Evolutionary conservation across 2,113 vertebrate genomes (phyloP), one percentile per base, ranked within the genome.

Genomic region (Setophaga petechia): DNA sequence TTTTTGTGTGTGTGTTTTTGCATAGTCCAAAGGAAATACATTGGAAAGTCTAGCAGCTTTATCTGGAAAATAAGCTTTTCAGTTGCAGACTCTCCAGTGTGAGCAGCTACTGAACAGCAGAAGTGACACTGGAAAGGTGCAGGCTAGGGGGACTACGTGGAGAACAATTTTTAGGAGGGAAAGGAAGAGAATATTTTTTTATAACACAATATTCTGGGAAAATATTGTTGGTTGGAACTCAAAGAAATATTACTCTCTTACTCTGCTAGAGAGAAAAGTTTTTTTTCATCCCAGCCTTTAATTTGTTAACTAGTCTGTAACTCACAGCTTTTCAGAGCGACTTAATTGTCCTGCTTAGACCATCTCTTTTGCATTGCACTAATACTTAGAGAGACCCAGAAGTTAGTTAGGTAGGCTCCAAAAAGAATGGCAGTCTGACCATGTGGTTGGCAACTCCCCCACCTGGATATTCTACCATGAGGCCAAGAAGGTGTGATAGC

Each of bases 21-120:
- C 0, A 0, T 68, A 31, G 35, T 51, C 31, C 31, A 33, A 52
- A 78, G 35, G n/a, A 84, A 35, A 28, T 11, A 23, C 0, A 0
- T 31, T 61, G 28, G 55, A 31, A 78, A 68, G 18, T 37, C 33
- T 47, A 25, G 25, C 44, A 57, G 25, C 25, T 84, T 81, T 63
- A 46, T 39, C 30, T 87, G 58, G 54, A 52, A 75, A 72, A 8
- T 12, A 43, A 30, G 15, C 25, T 58, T 85, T 57, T 39, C n/a
- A 23, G 17, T 44, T 75, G 25, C 49, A 84, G 46, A 35, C 44
- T 65, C 52, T 65, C 27, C 37, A 21, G 35, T 9, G 23, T 71
- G 31, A 69, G 68, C 30, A 74, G 54, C 59, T 66, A 15, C 51
- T 47, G 21, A 74, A 21, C 13, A 55, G 69, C 21, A 49, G 68